Conservation (phyloP, 64 coral and sea anemone genomes). For the Orbicella faveolata region DNA sequence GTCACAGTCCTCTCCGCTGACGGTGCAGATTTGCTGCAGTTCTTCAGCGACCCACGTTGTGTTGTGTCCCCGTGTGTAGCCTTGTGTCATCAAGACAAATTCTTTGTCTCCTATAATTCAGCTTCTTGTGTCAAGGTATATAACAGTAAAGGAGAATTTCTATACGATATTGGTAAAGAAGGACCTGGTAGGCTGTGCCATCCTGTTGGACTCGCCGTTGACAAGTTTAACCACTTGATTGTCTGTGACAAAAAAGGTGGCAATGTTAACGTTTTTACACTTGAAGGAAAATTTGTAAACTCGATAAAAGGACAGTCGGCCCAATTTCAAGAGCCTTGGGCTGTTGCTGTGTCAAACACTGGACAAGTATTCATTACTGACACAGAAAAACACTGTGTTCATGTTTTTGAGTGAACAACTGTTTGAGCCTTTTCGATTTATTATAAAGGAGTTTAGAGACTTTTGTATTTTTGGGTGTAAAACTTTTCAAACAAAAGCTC, state of each 20-base stretch:
- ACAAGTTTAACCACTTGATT: no score
- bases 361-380: conserved; percentile 31
- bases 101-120: conserved; percentile 2
- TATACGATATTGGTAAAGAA: neutral
- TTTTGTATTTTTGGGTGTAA: no score
- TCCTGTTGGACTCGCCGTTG: no score
- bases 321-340: neutral
- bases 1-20: neutral
- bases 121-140: neutral
- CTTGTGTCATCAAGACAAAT: neutral
- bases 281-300: conserved; percentile 19
- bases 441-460: no score
- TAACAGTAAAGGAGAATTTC: no score
- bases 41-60: neutral
- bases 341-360: conserved; percentile 2
- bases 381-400: neutral
- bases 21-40: conserved; percentile 5
- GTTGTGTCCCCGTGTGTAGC: neutral
- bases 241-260: neutral
- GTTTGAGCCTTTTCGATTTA: no score
- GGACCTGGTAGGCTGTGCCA: neutral
- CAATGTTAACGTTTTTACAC: conserved; percentile 17
- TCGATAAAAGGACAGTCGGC: neutral
- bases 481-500: no score
- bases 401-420: neutral